phyloP scores from a whole-genome alignment of 2,797 vertebrate species.

The Odontamblyopus rebecca region DNA sequence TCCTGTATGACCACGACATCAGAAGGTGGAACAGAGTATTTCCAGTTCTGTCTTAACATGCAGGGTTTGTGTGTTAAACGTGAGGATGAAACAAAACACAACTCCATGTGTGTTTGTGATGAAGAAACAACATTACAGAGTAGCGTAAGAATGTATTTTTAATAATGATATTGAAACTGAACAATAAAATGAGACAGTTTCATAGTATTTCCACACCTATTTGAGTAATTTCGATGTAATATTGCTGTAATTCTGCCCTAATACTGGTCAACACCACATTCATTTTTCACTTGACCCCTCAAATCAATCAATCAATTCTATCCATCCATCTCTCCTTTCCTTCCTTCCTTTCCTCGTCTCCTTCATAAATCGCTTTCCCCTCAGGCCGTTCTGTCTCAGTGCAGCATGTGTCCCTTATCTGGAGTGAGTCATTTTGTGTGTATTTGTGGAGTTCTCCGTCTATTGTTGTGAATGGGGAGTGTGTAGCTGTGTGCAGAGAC shows the following conservation, averaged over 20 bases:
- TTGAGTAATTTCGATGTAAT: not conserved
- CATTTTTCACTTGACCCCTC: not conserved
- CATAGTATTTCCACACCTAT: not conserved
- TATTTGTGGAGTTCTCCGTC: not conserved
- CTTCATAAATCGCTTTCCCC: constrained; percentile 7
- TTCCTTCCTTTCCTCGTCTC: constrained; percentile 4
- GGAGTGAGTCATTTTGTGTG: not conserved
- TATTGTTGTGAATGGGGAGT: not conserved
- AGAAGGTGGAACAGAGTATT: too few relatives aligned
- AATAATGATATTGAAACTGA: too few relatives aligned
- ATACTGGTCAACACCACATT: not conserved
- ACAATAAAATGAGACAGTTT: not conserved
- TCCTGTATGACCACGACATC: too few relatives aligned
- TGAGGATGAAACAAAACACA: too few relatives aligned
- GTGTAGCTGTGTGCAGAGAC: constrained; percentile 24
- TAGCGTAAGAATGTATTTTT: too few relatives aligned
- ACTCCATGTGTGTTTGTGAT: too few relatives aligned
- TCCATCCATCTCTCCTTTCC: not conserved
- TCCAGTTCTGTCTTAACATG: too few relatives aligned
- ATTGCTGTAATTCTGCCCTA: too few relatives aligned
- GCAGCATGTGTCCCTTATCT: constrained; percentile 7
- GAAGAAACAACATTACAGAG: too few relatives aligned
- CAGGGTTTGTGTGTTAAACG: too few relatives aligned
- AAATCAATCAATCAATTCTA: constrained; percentile 9
- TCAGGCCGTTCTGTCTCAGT: not conserved